A percentile compares a stretch with the other conserved stretches of the same genome.
Evolutionary conservation across 2,797 vertebrate genomes (phyloP).

Genomic region (Parauchenoglanis punctatus): DNA sequence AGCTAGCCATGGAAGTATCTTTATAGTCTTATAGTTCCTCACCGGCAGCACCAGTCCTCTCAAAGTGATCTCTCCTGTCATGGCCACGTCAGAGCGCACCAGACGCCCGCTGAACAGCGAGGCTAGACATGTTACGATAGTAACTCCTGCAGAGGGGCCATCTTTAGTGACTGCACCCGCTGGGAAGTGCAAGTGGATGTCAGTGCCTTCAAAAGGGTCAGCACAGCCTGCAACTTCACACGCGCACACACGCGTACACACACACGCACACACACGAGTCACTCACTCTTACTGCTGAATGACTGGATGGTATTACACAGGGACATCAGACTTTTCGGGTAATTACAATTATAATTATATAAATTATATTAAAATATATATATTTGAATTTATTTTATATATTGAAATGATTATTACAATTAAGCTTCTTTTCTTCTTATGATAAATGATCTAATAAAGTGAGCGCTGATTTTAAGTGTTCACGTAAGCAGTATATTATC

Average conservation of each 20-base stretch:
- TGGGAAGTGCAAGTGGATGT: conserved; percentile 99
- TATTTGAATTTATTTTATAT: no score
- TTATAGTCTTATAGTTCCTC: conserved; percentile 63
- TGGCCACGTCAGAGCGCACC: conserved; percentile 93
- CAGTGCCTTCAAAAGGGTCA: conserved; percentile 93
- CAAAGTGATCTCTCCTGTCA: conserved; percentile 98
- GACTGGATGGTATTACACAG: background rate
- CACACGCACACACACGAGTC: conserved; percentile 2
- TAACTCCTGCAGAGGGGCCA: conserved; percentile 96
- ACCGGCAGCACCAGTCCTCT: conserved; percentile 95
- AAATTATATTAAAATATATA: no score
- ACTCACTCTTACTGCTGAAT: background rate
- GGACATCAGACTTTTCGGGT: background rate
- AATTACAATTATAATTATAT: background rate
- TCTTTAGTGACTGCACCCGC: conserved; percentile 98
- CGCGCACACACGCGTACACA: conserved; percentile 40
- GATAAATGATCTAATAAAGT: background rate
- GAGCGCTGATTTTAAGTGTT: background rate
- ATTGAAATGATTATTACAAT: no score
- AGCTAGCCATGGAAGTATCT: background rate
- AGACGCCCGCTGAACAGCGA: conserved; percentile 92
- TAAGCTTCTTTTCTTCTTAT: background rate
- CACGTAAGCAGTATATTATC: background rate
- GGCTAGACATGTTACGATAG: conserved; percentile 96
- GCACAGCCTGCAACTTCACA: conserved; percentile 84